Evolutionary conservation across 2,888 invertebrate genomes (phyloP).

Genomic region (Philereme transversata): DNA sequence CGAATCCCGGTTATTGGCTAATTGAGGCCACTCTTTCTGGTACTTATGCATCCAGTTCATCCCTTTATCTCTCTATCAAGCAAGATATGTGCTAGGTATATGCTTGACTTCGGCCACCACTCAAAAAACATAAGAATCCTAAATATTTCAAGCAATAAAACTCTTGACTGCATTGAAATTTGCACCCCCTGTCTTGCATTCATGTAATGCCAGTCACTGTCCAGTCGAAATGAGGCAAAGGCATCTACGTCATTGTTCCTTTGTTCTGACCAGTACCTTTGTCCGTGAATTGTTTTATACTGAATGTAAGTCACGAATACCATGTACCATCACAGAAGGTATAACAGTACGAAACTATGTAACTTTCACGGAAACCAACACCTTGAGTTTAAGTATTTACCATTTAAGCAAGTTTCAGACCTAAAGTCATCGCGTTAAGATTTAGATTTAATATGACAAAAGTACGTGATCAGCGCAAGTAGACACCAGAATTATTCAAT

Average conservation of each 20-base stretch:
- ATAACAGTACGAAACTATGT: background rate
- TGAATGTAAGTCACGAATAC: constrained; percentile 83
- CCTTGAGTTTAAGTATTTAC: background rate
- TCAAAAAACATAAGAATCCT: too few relatives aligned
- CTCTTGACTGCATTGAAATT: constrained; percentile 23
- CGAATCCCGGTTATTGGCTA: too few relatives aligned
- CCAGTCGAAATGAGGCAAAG: constrained; percentile 77
- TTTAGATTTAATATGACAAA: too few relatives aligned
- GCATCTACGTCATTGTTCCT: constrained; percentile 76
- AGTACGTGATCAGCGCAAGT: too few relatives aligned
- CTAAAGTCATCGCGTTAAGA: too few relatives aligned
- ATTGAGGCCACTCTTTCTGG: too few relatives aligned
- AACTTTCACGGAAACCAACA: constrained; percentile 9
- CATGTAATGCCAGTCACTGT: constrained; percentile 51
- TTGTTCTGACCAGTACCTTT: constrained; percentile 81
- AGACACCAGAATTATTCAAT: background rate
- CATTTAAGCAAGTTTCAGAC: too few relatives aligned
- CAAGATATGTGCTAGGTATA: too few relatives aligned
- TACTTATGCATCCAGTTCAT: too few relatives aligned
- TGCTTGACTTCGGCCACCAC: too few relatives aligned
- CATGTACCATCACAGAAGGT: constrained; percentile 53
- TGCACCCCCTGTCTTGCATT: constrained; percentile 17
- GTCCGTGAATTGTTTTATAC: constrained; percentile 82
- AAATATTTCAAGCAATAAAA: background rate
- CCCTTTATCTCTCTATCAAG: too few relatives aligned